phyloP scores from a whole-genome alignment of 2,888 invertebrate genomes.

The Rhamnusium bicolor region DNA sequence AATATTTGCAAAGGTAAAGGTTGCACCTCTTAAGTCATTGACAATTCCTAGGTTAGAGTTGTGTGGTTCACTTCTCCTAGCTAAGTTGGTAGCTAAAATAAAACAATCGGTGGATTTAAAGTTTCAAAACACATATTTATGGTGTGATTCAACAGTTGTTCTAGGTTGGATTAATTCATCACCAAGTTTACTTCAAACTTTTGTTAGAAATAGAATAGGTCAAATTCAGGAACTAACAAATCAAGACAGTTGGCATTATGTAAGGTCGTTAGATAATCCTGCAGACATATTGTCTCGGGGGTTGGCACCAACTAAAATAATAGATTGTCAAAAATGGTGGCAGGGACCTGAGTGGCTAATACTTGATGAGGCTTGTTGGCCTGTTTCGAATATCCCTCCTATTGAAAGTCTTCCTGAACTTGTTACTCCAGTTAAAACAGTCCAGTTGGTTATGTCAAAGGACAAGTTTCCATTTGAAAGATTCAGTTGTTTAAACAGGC shows the following conservation, averaged over 20 bases:
- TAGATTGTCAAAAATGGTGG: conserved; percentile 22
- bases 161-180: conserved; percentile 5
- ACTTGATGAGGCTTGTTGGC: background rate
- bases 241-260: background rate
- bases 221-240: conserved; percentile 15
- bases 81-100: conserved; percentile 1
- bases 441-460: background rate
- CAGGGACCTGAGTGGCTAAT: conserved; percentile 4
- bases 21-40: conserved; percentile 33
- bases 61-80: conserved; percentile 25
- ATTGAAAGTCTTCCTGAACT: background rate
- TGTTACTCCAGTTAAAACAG: background rate
- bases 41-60: conserved; percentile 34
- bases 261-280: background rate
- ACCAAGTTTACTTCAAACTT: background rate
- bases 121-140: conserved; percentile 5
- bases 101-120: background rate
- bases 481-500: conserved; percentile 1
- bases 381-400: background rate
- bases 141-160: conserved; percentile 31
- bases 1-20: conserved; percentile 32
- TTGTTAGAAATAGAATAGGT: conserved; percentile 12
- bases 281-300: conserved; percentile 9
- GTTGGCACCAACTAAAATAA: background rate
- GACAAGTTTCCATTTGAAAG: background rate